Evolutionary conservation across 2,113 vertebrate species (phyloP).

Genomic region (Pyxicephalus adspersus): DNA sequence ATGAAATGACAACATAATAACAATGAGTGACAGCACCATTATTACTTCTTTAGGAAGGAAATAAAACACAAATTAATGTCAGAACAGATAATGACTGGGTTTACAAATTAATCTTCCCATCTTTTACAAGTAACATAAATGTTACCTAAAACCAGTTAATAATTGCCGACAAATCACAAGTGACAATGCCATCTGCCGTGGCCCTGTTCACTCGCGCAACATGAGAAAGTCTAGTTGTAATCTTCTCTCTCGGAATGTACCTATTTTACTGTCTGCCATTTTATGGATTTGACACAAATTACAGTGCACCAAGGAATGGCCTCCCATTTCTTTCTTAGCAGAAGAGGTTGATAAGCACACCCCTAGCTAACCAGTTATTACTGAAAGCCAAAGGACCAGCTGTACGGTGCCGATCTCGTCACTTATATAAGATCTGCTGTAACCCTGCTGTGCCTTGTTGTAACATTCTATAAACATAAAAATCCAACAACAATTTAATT

Average conservation of each 20-base stretch:
- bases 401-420: background rate
- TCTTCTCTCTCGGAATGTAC: constrained; percentile 67
- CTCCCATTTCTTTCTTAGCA: constrained; percentile 29
- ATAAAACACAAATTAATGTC: constrained; percentile 72
- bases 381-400: constrained; percentile 5
- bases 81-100: constrained; percentile 73
- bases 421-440: background rate
- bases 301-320: constrained; percentile 63
- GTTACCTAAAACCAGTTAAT: constrained; percentile 67
- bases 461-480: background rate
- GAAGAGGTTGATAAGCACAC: constrained; percentile 23
- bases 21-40: constrained; percentile 69
- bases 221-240: constrained; percentile 69
- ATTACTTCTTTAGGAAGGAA: constrained; percentile 74
- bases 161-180: constrained; percentile 74
- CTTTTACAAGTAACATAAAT: constrained; percentile 68
- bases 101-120: constrained; percentile 72
- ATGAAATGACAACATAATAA: constrained; percentile 70
- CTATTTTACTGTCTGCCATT: constrained; percentile 65
- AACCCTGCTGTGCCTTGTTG: background rate
- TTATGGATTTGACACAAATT: constrained; percentile 71
- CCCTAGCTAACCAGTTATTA: constrained; percentile 22
- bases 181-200: constrained; percentile 72
- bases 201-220: constrained; percentile 63
- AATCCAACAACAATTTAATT: background rate